Base-by-base conservation (phyloP, 2,797 vertebrate genomes). In the Xenentodon cancila region DNA sequence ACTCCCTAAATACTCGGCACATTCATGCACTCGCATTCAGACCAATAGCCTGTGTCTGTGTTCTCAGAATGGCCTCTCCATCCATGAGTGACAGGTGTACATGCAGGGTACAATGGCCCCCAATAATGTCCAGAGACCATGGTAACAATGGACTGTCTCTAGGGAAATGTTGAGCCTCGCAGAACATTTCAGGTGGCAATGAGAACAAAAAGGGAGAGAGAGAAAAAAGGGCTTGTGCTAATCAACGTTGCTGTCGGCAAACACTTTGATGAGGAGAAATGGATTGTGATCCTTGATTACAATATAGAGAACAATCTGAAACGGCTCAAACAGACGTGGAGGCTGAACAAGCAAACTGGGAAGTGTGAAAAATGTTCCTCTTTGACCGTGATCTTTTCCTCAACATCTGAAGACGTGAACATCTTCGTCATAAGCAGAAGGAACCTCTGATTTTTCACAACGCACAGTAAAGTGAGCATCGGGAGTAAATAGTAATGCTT, bases 221-320 rank as follows among this genome's bases (percentile, higher is more conserved):
- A 44, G 18, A 16, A 43, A 66, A 82, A 91, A 9, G 65, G 87
- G 88, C 92, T 93, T 91, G 72, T 79, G 84, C 90, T 90, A 84
- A 88, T 89, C 79, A 87, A 90, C 90, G 92, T 91, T 75, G 91
- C 93, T 92, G 0, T 64, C 80, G 93, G 95, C 93, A 90, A 89
- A 40, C 70, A 91, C 93, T 95, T 95, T 95, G 93, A 94, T 93
- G 90, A 40, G 84, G 60, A 82, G 92, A 93, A 92, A 94, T 93
- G 90, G 89, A 91, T 90, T 93, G 92, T 94, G 95, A 95, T 94
- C 91, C 88, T 83, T 92, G 88, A 94, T 95, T 94, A 92, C 92
- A 86, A 89, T 70, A 91, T 91, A 81, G 83, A 61, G 55, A 90
- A 89, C 84, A 83, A 86, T 84, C 81, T 82, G 77, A 87, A 82